Evolutionary conservation across 2,888 invertebrate species (phyloP).

Genomic region (Hoplodrina ambigua): DNA sequence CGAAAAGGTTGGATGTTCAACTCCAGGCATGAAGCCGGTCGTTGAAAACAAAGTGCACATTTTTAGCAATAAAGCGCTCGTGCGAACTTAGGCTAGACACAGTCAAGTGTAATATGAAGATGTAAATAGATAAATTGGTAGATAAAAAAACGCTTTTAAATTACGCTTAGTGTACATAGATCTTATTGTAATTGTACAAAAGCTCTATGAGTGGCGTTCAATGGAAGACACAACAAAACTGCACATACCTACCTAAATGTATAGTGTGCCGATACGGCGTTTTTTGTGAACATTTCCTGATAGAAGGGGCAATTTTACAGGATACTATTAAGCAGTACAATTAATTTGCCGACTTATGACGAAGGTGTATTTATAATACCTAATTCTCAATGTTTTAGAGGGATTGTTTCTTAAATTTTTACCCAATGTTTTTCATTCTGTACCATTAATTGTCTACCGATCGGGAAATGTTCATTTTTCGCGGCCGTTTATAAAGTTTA

Average conservation of each 20-base stretch:
- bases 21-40: too few species aligned
- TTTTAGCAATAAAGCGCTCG: too few species aligned
- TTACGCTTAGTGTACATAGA: constrained; percentile 1
- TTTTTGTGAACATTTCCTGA: not conserved
- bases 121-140: constrained; percentile 5
- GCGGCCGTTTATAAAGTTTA: too few species aligned
- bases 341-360: constrained; percentile 2
- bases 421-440: too few species aligned
- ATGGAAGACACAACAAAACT: constrained; percentile 4
- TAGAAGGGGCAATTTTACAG: not conserved
- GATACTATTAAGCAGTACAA: constrained; percentile 15
- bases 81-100: not conserved
- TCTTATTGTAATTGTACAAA: not conserved
- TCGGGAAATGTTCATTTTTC: too few species aligned
- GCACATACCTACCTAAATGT: not conserved
- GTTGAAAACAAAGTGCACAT: too few species aligned
- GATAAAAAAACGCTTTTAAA: constrained; percentile 17
- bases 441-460: too few species aligned
- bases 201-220: not conserved
- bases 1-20: too few species aligned
- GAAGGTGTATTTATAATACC: not conserved
- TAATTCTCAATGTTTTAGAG: too few species aligned
- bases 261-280: not conserved
- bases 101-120: not conserved
- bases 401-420: too few species aligned